Evolutionary conservation across 2,113 vertebrate genomes (phyloP), one percentile per base, ranked within the genome.

Genomic region (Indicator indicator): DNA sequence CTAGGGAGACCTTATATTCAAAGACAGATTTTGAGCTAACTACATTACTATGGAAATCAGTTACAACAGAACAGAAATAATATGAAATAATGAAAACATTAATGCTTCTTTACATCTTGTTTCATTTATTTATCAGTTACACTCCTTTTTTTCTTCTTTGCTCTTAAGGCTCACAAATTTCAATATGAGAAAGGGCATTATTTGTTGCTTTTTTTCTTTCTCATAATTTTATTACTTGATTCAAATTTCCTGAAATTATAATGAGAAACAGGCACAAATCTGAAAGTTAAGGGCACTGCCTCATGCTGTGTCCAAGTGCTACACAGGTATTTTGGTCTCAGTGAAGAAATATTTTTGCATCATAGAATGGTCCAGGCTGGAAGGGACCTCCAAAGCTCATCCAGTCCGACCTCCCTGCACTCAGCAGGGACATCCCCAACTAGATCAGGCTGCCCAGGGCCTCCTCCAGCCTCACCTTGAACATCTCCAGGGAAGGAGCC

Each of bases 21-120:
- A 97, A 98, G 96, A 97, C 97, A 98, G 96, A 97, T 97, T 98
- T 97, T 97, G 96, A 97, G 96, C 96, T 98, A 98, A 98, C 97
- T 96, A 64, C 97, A 98, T 98, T 98, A 98, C 97, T 98, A 98
- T 98, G 98, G 97, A 98, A 98, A 98, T 98, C 94, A 98, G 93
- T 88, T 96, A 78, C 95, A 97, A 96, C 95, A 95, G 96, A 97
- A 97, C 94, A 96, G 97, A 97, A 98, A 97, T 93, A 95, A 95
- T 97, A 95, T 91, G 97, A 98, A 98, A 98, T 98, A 98, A 98
- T 98, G 97, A 97, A 98, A 98, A 96, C 95, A 92, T 97, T 98
- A 98, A 98, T 97, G 97, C 95, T 97, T 97, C 96, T 97, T 97
- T 97, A 98, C 97, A 97, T 96, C 97, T 97, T 97, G 92, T 98